Evolutionary conservation across 2,888 invertebrate species (phyloP).

Genomic region (Miltochrista miniata): DNA sequence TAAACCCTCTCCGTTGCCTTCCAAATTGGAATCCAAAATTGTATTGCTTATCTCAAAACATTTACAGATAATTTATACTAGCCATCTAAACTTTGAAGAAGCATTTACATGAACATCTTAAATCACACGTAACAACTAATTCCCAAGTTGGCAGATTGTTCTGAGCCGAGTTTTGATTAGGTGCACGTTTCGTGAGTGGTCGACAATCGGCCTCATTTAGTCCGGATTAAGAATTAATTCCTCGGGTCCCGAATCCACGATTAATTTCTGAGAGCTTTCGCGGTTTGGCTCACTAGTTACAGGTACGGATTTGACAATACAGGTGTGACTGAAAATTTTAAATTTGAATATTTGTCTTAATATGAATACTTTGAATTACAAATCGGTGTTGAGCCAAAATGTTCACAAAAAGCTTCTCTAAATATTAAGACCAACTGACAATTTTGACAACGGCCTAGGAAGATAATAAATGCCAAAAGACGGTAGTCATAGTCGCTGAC

Average conservation of each 20-base stretch:
- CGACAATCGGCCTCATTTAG: slow-evolving; percentile 52
- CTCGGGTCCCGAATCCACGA: slow-evolving; percentile 45
- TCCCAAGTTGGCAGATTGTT: slow-evolving; percentile 35
- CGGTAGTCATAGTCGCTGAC: too few species aligned
- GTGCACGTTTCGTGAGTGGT: slow-evolving; percentile 42
- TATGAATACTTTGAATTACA: background rate
- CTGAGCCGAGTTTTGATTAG: slow-evolving; percentile 38
- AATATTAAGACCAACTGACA: too few species aligned
- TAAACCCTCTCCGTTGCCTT: background rate
- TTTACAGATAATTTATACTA: slow-evolving; percentile 24
- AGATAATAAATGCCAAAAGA: too few species aligned
- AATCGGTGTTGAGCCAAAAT: too few species aligned
- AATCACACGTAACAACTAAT: slow-evolving; percentile 36
- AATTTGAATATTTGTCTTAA: background rate
- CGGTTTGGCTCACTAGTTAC: slow-evolving; percentile 37
- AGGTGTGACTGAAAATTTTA: background rate
- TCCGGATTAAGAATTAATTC: slow-evolving; percentile 58
- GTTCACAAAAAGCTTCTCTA: too few species aligned
- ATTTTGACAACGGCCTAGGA: too few species aligned
- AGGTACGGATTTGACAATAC: slow-evolving; percentile 39
- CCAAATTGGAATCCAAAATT: slow-evolving; percentile 10
- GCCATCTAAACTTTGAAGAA: slow-evolving; percentile 32
- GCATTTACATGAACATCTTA: slow-evolving; percentile 31
- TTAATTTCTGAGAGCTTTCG: slow-evolving; percentile 46
- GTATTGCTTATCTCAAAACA: slow-evolving; percentile 17